phyloP scores from a whole-genome alignment of 2,797 vertebrate species.

The Avahi laniger region DNA sequence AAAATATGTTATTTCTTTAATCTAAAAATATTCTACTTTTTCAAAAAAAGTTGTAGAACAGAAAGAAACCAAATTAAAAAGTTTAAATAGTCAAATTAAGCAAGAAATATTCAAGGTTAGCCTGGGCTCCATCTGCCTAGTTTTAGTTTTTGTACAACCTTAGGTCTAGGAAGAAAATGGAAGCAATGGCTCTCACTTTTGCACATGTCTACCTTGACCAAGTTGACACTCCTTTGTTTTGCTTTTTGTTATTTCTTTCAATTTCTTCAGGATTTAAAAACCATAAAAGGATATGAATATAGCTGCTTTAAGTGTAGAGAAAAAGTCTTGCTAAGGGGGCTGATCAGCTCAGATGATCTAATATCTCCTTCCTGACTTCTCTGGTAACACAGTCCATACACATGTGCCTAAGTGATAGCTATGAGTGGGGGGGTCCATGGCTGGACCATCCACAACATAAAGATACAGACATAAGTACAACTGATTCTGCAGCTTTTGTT shows the following conservation, averaged over 20 bases:
- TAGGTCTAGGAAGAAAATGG: background rate
- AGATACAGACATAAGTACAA: background rate
- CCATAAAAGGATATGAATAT: background rate
- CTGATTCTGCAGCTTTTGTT: background rate
- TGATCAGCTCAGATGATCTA: background rate
- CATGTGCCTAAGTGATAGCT: background rate
- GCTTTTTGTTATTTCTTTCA: background rate
- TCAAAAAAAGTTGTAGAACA: slow-evolving; percentile 51
- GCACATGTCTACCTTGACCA: background rate
- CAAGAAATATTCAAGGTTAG: slow-evolving; percentile 46
- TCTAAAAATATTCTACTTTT: slow-evolving; percentile 72
- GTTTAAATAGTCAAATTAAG: slow-evolving; percentile 77
- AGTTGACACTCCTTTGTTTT: background rate
- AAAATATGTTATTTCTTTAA: slow-evolving; percentile 75
- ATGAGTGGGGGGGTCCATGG: background rate
- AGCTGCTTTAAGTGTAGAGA: background rate
- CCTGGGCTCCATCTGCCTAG: background rate
- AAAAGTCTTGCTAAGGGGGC: background rate
- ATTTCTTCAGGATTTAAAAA: slow-evolving; percentile 42
- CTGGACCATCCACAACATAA: background rate
- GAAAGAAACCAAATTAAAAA: slow-evolving; percentile 67
- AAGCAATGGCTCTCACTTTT: background rate
- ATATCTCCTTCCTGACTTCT: background rate
- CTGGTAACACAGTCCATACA: background rate
- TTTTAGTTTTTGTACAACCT: background rate